Base-by-base conservation (phyloP, 1,140 invertebrate genomes). In the Phenacoccus solenopsis region DNA sequence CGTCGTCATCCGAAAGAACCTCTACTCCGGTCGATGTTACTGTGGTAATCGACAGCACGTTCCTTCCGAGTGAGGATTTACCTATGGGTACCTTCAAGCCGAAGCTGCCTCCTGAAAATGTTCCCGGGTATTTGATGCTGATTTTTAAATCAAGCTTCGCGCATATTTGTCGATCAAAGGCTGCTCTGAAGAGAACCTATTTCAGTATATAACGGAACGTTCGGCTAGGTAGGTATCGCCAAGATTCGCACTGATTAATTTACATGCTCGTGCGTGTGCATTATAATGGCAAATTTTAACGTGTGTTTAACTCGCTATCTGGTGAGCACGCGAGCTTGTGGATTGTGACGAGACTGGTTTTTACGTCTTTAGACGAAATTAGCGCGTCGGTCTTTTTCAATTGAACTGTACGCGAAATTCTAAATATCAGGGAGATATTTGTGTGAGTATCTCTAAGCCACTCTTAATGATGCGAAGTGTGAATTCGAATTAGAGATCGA, bases 131-230 rank as follows among this genome's bases (percentile, higher is more conserved):
- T 21, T 59, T 69, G 28, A 71, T 35, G 49, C 22, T 49, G 68
- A 68, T 27, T 32, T 30, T 21, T 64, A 71, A 70, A 12, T 32
- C 56, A 30, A 69, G 28, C 30, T 10, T 56, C 1, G 28, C 64
- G 28, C 38, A 28, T 22, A 38, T 35, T n/a, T 69, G 68, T 30
- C 61, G 28, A 27, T 59, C 67, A 38, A 28, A 67, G 13, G 67
- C 70, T 0, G 38, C 32, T 22, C 12, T 72, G 22, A 67, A 71
- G 32, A n/a, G 5, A 49, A 13, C 57, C 69, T 70, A 68, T 69
- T 38, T 38, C 49, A 20, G 20, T 1, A 30, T 57, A 68, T 30
- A 49, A 69, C 35, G 0, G 10, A 59, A 28, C 32, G 49, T 22
- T 32, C 21, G 20, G n/a, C 30, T 67, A 69, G 32, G 59, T 30